These are phyloP conservation scores for Potamilus streckersoni DNA, from an alignment of 1,140 invertebrate genomes.

Conservation along the genomic window DNA sequence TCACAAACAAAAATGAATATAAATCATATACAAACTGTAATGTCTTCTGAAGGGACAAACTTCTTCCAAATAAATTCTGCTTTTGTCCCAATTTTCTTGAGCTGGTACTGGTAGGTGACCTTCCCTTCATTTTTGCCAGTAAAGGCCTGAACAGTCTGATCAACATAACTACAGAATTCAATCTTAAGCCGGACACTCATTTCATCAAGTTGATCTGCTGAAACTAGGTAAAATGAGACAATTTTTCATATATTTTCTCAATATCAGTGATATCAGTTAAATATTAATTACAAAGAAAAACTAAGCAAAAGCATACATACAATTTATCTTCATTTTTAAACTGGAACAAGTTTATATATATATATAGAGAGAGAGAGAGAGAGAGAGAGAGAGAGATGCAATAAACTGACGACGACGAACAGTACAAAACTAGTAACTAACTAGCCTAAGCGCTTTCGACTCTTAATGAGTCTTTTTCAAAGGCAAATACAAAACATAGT, in stretches of 20 bases:
- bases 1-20: no score
- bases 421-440: no score
- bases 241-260: background rate
- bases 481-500: no score
- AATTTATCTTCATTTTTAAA: no score
- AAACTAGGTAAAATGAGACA: constrained; percentile 34
- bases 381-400: no score
- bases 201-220: constrained; percentile 42
- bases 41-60: constrained; percentile 36
- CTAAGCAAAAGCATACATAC: no score
- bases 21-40: constrained; percentile 33
- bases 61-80: constrained; percentile 49
- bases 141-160: constrained; percentile 41
- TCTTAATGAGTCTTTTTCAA: no score
- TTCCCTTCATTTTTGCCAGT: constrained; percentile 30
- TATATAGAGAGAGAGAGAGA: no score
- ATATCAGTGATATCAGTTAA: background rate
- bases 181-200: constrained; percentile 40
- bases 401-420: no score
- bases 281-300: no score
- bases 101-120: constrained; percentile 39
- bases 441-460: no score
- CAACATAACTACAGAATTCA: constrained; percentile 42
- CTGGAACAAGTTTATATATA: no score
- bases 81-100: constrained; percentile 23